Percentiles rank a stretch among this genome's conserved stretches.
Evolutionary conservation across 2,888 invertebrate species (phyloP).

Genomic region (Lycaena phlaeas): DNA sequence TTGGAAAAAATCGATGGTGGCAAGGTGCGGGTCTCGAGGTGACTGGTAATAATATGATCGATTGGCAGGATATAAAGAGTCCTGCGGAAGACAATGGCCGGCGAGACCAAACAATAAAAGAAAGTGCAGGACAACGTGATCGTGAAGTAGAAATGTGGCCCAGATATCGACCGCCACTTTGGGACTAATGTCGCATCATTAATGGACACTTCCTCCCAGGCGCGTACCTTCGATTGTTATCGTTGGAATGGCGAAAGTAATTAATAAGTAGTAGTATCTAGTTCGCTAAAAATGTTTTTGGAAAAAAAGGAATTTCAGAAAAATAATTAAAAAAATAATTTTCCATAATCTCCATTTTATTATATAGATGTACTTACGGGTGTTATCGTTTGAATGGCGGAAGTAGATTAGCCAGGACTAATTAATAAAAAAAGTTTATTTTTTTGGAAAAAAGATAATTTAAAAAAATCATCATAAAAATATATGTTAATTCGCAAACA

Average conservation of each 20-base stretch:
- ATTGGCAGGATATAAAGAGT: constrained; percentile 66
- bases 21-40: constrained; percentile 34
- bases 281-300: no score
- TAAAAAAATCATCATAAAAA: no score
- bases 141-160: constrained; percentile 55
- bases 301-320: no score
- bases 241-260: constrained; percentile 46
- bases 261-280: background rate
- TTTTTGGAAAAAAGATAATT: no score
- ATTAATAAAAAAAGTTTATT: no score
- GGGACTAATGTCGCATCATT: constrained; percentile 59
- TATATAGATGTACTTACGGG: no score
- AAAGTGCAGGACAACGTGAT: constrained; percentile 68
- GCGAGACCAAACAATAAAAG: constrained; percentile 60
- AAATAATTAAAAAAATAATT: no score
- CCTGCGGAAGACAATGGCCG: constrained; percentile 58
- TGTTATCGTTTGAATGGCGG: no score
- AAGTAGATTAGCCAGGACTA: no score
- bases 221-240: constrained; percentile 41
- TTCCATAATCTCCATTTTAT: no score
- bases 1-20: constrained; percentile 21
- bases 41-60: constrained; percentile 51
- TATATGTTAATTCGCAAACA: no score
- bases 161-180: constrained; percentile 41
- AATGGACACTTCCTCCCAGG: constrained; percentile 46